phyloP scores from a whole-genome alignment of 2,113 vertebrate species.

The Eurystomus gularis region DNA sequence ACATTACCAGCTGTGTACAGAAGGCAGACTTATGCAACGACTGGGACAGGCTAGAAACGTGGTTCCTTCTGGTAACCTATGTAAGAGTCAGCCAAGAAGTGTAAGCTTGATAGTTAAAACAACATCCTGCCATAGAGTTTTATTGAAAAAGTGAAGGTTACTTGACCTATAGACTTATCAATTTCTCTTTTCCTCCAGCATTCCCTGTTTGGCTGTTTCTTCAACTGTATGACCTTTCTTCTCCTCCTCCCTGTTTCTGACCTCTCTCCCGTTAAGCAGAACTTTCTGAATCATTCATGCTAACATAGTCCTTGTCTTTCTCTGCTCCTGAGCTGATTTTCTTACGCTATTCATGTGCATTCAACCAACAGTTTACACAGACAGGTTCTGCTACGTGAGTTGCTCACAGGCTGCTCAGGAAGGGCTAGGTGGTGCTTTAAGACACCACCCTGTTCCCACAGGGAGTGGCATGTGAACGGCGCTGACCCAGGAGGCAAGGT shows the following conservation, averaged over 20 bases:
- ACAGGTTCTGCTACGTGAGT: not conserved
- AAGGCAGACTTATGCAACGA: not conserved
- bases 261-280: not conserved
- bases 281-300: not conserved
- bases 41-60: not conserved
- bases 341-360: constrained; percentile 8
- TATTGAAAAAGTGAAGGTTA: not conserved
- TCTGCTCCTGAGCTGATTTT: not conserved
- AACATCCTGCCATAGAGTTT: not conserved
- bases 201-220: not conserved
- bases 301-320: not conserved
- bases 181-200: not conserved
- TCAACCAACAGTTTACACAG: not conserved
- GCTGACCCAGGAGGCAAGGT: not conserved
- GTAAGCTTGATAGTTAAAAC: not conserved
- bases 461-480: not conserved
- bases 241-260: not conserved
- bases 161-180: not conserved
- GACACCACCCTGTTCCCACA: not conserved
- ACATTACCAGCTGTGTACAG: not conserved
- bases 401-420: not conserved
- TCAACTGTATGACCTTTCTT: not conserved
- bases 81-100: not conserved
- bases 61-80: not conserved
- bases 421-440: not conserved